These are phyloP conservation scores for Acrocyrtus sp. DNA, from an alignment of 2,888 invertebrate species.

Conservation along the genomic window DNA sequence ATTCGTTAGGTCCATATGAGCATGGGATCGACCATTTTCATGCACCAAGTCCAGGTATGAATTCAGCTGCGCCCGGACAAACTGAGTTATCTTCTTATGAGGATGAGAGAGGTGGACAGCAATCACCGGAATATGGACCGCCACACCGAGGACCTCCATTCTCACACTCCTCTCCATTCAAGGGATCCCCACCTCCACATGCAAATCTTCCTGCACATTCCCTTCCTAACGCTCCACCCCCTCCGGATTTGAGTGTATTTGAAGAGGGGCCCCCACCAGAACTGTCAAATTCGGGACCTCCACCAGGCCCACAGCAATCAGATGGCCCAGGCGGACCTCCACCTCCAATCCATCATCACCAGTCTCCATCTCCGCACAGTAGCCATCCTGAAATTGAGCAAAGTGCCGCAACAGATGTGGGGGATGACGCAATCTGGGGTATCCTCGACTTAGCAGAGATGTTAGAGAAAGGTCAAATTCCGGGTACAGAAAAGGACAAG, in stretches of 20 bases:
- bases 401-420: no score
- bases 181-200: slow-evolving; percentile 6
- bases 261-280: slow-evolving; percentile 27
- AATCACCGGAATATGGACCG: slow-evolving; percentile 2
- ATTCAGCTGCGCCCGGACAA: slow-evolving; percentile 18
- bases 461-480: slow-evolving; percentile 20
- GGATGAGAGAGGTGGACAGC: slow-evolving; percentile 5
- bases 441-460: slow-evolving; percentile 40
- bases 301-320: not conserved
- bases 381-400: no score
- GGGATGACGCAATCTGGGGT: slow-evolving; percentile 33
- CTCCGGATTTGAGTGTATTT: slow-evolving; percentile 16
- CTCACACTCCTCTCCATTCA: no score
- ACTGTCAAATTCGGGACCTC: not conserved
- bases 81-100: slow-evolving; percentile 8
- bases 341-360: not conserved
- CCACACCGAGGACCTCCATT: not conserved
- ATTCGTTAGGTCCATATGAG: slow-evolving; percentile 2
- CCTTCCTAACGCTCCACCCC: no score
- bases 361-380: not conserved
- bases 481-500: slow-evolving; percentile 3
- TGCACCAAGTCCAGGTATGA: slow-evolving; percentile 15
- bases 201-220: no score
- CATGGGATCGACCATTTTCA: slow-evolving; percentile 30
- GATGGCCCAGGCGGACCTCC: slow-evolving; percentile 2